phyloP scores from a whole-genome alignment of 2,888 invertebrate species.

The Tethea ocularis region DNA sequence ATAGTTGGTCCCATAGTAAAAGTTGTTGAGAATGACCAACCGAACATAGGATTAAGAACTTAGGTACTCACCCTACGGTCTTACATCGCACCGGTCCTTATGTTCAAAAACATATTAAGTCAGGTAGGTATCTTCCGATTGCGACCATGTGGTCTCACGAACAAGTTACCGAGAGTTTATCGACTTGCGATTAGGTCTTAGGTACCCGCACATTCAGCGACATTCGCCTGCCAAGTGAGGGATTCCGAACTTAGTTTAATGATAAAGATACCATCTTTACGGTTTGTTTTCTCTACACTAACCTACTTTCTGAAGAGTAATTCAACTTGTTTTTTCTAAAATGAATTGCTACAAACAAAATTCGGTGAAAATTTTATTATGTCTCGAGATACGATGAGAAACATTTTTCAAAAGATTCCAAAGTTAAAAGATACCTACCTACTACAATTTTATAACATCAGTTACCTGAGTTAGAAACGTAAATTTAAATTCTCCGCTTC shows the following conservation, averaged over 20 bases:
- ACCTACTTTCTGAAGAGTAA: not conserved
- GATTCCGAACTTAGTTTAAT: constrained; percentile 6
- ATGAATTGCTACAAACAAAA: no score
- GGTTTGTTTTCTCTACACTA: constrained; percentile 3
- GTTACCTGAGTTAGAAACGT: constrained; percentile 13
- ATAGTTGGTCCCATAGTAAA: no score
- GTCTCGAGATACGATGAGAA: not conserved
- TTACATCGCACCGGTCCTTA: not conserved
- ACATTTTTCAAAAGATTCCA: not conserved
- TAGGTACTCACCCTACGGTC: no score
- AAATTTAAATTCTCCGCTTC: constrained; percentile 42
- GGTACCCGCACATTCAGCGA: constrained; percentile 4
- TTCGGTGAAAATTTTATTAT: not conserved
- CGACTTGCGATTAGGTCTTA: constrained; percentile 7
- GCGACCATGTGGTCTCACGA: not conserved
- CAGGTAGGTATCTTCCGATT: not conserved
- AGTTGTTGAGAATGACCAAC: no score
- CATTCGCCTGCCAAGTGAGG: constrained; percentile 9
- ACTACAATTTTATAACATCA: constrained; percentile 3
- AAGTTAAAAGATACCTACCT: not conserved
- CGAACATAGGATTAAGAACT: no score
- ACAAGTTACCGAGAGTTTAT: constrained; percentile 7
- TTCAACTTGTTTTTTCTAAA: not conserved
- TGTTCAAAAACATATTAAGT: not conserved
- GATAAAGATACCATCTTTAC: constrained; percentile 5